phyloP scores from a whole-genome alignment of 2,797 vertebrate species.

The Poecile montanus region DNA sequence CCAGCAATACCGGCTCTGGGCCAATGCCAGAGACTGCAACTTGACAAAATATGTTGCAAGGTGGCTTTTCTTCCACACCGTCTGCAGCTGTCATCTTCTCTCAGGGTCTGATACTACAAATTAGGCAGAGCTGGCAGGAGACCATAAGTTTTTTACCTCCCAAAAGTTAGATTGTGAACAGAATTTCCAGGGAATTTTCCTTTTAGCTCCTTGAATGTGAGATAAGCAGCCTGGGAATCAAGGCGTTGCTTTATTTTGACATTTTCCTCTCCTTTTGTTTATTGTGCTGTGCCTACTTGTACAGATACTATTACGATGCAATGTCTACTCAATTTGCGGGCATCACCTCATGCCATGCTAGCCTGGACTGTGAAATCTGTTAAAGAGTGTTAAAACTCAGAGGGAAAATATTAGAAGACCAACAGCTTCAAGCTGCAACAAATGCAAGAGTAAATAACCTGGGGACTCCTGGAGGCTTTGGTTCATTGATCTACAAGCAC shows the following conservation, averaged over 20 bases:
- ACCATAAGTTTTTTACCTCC: conserved; percentile 43
- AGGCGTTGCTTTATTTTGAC: not conserved
- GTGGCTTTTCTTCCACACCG: conserved; percentile 65
- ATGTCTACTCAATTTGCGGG: not conserved
- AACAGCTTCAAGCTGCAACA: not conserved
- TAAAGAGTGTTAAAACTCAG: not conserved
- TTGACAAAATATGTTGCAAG: conserved; percentile 74
- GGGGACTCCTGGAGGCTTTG: not conserved
- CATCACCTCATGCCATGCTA: not conserved
- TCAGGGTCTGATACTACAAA: conserved; percentile 55
- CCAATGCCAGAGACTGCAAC: conserved; percentile 71
- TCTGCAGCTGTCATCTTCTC: conserved; percentile 74
- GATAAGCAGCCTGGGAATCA: not conserved
- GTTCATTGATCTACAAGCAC: not conserved
- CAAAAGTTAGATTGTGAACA: conserved; percentile 30
- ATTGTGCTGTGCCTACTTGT: not conserved
- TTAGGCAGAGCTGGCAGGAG: conserved; percentile 37
- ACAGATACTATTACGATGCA: not conserved
- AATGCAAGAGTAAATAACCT: not conserved
- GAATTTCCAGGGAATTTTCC: not conserved
- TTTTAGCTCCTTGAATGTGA: not conserved
- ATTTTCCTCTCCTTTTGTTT: not conserved
- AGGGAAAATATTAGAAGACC: not conserved
- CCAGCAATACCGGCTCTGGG: conserved; percentile 70
- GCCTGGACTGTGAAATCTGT: not conserved